Evolutionary conservation across 1,140 invertebrate genomes (phyloP), one percentile per base, ranked within the genome.

Genomic region (Temnothorax nylanderi): DNA sequence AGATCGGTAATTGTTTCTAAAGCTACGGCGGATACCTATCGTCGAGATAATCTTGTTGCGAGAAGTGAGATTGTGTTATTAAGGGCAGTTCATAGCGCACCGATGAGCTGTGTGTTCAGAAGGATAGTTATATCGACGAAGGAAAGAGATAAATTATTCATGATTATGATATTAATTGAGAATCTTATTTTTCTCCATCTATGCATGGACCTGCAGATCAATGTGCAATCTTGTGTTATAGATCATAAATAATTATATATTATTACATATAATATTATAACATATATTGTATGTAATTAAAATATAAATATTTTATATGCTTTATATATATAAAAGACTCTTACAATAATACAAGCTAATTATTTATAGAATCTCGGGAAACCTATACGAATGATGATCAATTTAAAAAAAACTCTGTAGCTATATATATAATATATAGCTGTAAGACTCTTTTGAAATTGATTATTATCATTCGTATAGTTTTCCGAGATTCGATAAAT

Each of bases 1-100:
- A 81, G 78, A 71, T 56, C 21, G 49, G 37, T 81, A 81, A 71
- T 81, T 71, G 65, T 81, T 71, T 71, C 21, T 47, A 44, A 69
- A 47, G 51, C 34, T 51, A 56, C 10, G 16, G 37, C 26, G 26
- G 54, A 81, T 71, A 71, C 21, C 47, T 65, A 64, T 49, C 72
- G 11, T 60, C 18, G 58, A 49, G 37, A 10, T 78, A 47, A 78
- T 78, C 58, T 49, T 65, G 26, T 78, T 78, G 54, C 32, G 41
- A 64, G 26, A 32, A 60, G 41, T 65, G 32, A 65, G 44, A 34
- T 65, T 65, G 26, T 34, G 21, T 78, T 65, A 64, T 47, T 65
- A 49, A 78, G 26, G 18, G 11, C 44, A 65, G 16, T 62, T 37
- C 18, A 65, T 65, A n/a, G 21, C 16, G 6, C 10, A 13, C 18